Percentiles rank a stretch among this genome's conserved stretches.
Evolutionary conservation across 2,113 vertebrate genomes (phyloP).

Genomic region (Sinocyclocheilus anshuiensis): DNA sequence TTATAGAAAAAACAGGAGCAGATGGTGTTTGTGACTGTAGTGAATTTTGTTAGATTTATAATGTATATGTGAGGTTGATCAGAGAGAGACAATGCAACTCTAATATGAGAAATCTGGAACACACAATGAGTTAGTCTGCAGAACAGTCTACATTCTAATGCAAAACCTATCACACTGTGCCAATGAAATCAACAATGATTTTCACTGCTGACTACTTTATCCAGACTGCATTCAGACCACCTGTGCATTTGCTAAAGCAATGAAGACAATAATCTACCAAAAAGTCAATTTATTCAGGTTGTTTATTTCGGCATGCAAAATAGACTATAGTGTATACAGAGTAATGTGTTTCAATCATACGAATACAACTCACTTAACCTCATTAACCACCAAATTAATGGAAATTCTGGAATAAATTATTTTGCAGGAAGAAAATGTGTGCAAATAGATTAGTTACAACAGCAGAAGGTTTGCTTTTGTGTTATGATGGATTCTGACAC

Average conservation of each 20-base stretch:
- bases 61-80: slow-evolving; percentile 21
- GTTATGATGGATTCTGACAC: too few species aligned
- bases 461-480: not conserved
- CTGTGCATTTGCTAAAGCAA: not conserved
- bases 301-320: not conserved
- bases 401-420: not conserved
- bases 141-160: not conserved
- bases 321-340: not conserved
- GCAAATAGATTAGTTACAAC: not conserved
- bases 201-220: not conserved
- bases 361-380: not conserved
- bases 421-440: not conserved
- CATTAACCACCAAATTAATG: not conserved
- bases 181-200: not conserved
- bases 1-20: slow-evolving; percentile 13
- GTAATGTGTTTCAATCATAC: not conserved
- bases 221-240: not conserved
- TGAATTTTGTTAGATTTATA: slow-evolving; percentile 13
- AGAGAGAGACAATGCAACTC: slow-evolving; percentile 12
- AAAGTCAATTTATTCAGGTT: not conserved
- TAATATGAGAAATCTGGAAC: not conserved
- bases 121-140: not conserved
- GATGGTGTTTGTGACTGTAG: slow-evolving; percentile 37
- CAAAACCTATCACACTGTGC: not conserved
- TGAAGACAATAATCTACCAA: not conserved